Percentiles rank a stretch among this genome's conserved stretches.
These are phyloP conservation scores for Columba livia DNA, from an alignment of 2,113 vertebrate genomes.

Conservation along the genomic window DNA sequence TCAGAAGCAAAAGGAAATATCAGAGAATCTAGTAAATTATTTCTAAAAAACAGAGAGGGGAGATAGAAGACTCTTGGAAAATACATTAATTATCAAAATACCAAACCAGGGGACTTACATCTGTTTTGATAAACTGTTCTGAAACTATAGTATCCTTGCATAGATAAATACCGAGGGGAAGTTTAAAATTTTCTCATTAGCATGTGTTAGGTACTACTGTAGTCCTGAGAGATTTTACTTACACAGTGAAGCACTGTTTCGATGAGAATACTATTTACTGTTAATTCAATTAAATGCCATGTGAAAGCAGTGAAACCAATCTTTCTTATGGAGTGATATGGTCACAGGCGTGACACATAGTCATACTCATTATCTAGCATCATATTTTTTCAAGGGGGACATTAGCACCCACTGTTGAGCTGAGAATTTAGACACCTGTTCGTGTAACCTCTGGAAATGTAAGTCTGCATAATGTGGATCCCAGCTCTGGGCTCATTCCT, in stretches of 20 bases:
- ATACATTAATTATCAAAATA: conserved; percentile 16
- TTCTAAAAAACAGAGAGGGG: not conserved
- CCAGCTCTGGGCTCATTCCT: conserved; percentile 14
- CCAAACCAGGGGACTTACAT: not conserved
- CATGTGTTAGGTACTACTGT: conserved; percentile 28
- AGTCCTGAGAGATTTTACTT: conserved; percentile 38
- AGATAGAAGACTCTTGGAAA: conserved; percentile 2
- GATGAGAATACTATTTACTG: conserved; percentile 32
- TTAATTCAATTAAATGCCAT: conserved; percentile 29
- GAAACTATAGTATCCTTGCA: not conserved
- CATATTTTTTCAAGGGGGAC: not conserved
- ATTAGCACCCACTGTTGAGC: not conserved
- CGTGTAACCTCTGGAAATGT: not conserved
- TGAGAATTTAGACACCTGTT: conserved; percentile 61
- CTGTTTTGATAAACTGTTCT: conserved; percentile 49
- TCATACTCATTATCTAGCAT: conserved; percentile 7
- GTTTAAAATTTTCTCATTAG: conserved; percentile 53
- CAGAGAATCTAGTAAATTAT: conserved; percentile 16
- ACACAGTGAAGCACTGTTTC: conserved; percentile 45
- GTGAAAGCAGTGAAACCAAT: conserved; percentile 31
- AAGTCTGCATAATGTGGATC: conserved; percentile 1
- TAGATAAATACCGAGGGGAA: conserved; percentile 48
- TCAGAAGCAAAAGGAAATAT: conserved; percentile 9
- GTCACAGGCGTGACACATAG: not conserved
- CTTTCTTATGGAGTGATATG: not conserved